These are phyloP conservation scores for Macaria liturata DNA, from an alignment of 2,888 invertebrate genomes.

Conservation along the genomic window DNA sequence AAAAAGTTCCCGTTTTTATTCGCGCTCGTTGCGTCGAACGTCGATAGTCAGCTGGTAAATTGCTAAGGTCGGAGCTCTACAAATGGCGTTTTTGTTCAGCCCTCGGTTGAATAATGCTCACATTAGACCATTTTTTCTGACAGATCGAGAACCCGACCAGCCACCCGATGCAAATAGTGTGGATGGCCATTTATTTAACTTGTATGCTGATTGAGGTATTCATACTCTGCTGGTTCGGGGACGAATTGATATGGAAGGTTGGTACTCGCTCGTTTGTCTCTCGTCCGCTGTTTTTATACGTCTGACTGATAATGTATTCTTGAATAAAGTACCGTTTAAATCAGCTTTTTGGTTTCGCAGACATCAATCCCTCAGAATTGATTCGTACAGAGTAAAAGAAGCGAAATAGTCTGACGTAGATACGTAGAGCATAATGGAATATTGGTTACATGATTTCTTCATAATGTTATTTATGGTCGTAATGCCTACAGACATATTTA, in stretches of 20 bases:
- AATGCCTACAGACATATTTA: conserved; percentile 18
- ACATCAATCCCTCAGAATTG: conserved; percentile 27
- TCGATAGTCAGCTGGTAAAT: conserved; percentile 31
- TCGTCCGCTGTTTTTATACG: conserved; percentile 18
- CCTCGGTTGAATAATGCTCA: conserved; percentile 33
- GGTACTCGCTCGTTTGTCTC: conserved; percentile 31
- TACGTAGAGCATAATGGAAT: conserved; percentile 16
- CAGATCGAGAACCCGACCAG: conserved; percentile 75
- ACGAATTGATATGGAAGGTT: conserved; percentile 78
- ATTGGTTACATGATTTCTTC: conserved; percentile 17
- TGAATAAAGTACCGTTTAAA: conserved; percentile 24
- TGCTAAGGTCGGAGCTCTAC: conserved; percentile 31
- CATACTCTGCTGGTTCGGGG: conserved; percentile 79
- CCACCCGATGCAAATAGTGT: conserved; percentile 76
- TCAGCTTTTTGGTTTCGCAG: conserved; percentile 26
- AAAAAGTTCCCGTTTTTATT: conserved; percentile 16
- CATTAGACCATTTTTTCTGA: conserved; percentile 39
- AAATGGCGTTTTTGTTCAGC: conserved; percentile 36
- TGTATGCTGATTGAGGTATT: conserved; percentile 80
- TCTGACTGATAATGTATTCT: conserved; percentile 27
- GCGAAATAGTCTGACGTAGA: conserved; percentile 12
- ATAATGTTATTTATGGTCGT: conserved; percentile 15
- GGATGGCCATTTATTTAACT: conserved; percentile 77
- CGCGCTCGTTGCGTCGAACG: conserved; percentile 14
- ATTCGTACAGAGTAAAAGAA: conserved; percentile 23